Conservation (phyloP, 1,140 invertebrate species). For the Pteromalus puparum region DNA sequence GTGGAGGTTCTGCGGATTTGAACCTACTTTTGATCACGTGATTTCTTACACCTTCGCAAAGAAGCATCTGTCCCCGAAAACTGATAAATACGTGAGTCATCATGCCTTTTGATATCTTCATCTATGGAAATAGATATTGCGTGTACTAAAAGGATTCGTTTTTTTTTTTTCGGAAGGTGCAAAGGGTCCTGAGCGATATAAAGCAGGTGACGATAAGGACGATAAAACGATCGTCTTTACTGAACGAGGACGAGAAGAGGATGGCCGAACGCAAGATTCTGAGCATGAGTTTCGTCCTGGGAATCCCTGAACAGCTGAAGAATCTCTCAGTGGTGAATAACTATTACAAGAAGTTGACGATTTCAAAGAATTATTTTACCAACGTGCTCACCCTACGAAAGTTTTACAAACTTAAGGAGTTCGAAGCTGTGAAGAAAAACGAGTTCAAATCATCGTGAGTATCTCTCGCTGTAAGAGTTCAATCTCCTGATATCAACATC, state of each 20-base stretch:
- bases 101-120: background rate
- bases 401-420: slow-evolving; percentile 34
- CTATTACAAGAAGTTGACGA: slow-evolving; percentile 34
- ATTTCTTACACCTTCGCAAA: slow-evolving; percentile 25
- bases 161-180: background rate
- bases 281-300: slow-evolving; percentile 27
- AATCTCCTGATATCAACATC: background rate
- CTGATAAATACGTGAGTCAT: slow-evolving; percentile 25
- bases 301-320: slow-evolving; percentile 12
- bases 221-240: slow-evolving; percentile 14
- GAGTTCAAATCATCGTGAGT: slow-evolving; percentile 16
- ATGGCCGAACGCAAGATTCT: background rate
- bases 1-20: slow-evolving; percentile 39
- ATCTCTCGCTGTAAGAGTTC: background rate
- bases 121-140: background rate
- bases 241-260: slow-evolving; percentile 18
- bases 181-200: slow-evolving; percentile 15
- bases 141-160: background rate
- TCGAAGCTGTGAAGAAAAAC: background rate
- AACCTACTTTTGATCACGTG: slow-evolving; percentile 16
- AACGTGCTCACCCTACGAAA: slow-evolving; percentile 8
- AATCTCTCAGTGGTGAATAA: slow-evolving; percentile 11
- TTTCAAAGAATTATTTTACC: slow-evolving; percentile 26
- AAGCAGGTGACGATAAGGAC: slow-evolving; percentile 6
- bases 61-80: background rate